Conservation (phyloP, 1,140 invertebrate species). For the Arctopsyche grandis region DNA sequence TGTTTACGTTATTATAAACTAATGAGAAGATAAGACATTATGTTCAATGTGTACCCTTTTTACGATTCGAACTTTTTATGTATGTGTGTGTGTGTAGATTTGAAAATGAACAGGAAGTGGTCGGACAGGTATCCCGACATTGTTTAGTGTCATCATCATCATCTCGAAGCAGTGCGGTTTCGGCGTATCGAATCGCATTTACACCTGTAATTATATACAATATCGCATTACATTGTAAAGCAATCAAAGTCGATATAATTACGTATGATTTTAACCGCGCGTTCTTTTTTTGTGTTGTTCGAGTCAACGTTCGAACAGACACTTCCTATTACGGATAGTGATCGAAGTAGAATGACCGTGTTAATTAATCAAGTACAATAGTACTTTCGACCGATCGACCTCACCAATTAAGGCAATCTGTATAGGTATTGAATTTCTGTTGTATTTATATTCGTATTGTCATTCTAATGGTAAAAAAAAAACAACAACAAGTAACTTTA, state of each 20-base stretch:
- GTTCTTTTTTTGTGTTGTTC: not conserved
- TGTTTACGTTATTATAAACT: too few species aligned
- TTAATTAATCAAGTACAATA: constrained; percentile 15
- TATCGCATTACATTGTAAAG: constrained; percentile 35
- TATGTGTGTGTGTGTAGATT: too few species aligned
- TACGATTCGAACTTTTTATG: too few species aligned
- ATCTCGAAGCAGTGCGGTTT: constrained; percentile 27
- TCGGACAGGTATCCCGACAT: constrained; percentile 29
- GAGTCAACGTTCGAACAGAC: constrained; percentile 10
- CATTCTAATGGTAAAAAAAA: not conserved
- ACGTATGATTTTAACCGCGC: constrained; percentile 22
- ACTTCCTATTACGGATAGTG: not conserved
- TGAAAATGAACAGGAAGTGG: not conserved
- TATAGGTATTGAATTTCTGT: not conserved
- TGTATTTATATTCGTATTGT: not conserved
- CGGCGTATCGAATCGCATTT: constrained; percentile 33
- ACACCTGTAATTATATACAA: constrained; percentile 41
- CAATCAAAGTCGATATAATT: constrained; percentile 35
- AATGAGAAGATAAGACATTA: too few species aligned
- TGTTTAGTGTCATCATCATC: constrained; percentile 27
- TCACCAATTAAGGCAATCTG: constrained; percentile 10
- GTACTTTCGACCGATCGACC: not conserved
- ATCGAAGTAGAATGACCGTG: not conserved
- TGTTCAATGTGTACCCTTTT: too few species aligned
- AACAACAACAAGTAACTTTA: too few species aligned